Conservation (phyloP, 2,888 invertebrate species). For the Didymodactylos carnosus region DNA sequence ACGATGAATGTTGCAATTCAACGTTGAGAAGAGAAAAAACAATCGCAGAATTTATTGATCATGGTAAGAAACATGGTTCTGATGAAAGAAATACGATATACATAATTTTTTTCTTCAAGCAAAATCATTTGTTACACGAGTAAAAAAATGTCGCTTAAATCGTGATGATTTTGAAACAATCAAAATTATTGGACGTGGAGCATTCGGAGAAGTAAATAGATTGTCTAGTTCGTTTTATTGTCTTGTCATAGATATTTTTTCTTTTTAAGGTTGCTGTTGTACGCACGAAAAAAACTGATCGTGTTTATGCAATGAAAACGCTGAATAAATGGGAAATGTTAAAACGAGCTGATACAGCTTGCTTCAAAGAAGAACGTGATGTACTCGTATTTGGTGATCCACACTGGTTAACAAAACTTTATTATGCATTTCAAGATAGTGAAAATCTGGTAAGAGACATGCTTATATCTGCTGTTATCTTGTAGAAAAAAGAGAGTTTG, state of each 20-base stretch:
- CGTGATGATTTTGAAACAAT: slow-evolving; percentile 92
- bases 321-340: slow-evolving; percentile 99
- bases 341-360: slow-evolving; percentile 55
- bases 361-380: slow-evolving; percentile 67
- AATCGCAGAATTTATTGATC: slow-evolving; percentile 68
- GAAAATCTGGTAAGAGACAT: slow-evolving; percentile 45
- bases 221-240: no score
- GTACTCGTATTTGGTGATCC: slow-evolving; percentile 89
- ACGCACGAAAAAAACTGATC: slow-evolving; percentile 41
- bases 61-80: not conserved
- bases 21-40: slow-evolving; percentile 82
- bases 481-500: no score
- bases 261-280: slow-evolving; percentile 35
- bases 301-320: slow-evolving; percentile 96
- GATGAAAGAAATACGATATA: no score
- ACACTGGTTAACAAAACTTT: slow-evolving; percentile 93
- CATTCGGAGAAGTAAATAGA: slow-evolving; percentile 70
- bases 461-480: not conserved
- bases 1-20: slow-evolving; percentile 88
- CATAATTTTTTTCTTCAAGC: not conserved
- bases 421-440: slow-evolving; percentile 96
- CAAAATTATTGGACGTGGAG: slow-evolving; percentile 84
- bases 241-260: not conserved
- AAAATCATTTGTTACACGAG: not conserved
- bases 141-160: slow-evolving; percentile 44